phyloP scores from a whole-genome alignment of 2,888 invertebrate species.

The Mycalesis mineus region DNA sequence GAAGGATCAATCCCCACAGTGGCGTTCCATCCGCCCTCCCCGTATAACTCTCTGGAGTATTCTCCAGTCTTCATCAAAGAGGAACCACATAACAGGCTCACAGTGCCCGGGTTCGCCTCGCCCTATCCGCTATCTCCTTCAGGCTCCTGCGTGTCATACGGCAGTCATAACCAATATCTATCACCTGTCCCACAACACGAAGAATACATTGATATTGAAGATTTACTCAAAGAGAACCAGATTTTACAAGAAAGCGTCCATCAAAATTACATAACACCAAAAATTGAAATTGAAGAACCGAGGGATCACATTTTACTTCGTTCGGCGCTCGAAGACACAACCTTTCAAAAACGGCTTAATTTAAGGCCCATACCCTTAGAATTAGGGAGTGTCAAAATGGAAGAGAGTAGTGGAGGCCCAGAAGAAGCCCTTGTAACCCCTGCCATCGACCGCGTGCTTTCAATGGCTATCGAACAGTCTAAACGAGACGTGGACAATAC shows the following conservation, averaged over 20 bases:
- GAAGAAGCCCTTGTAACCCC: conserved; percentile 80
- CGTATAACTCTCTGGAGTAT: conserved; percentile 69
- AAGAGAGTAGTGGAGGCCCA: conserved; percentile 80
- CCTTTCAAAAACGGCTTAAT: conserved; percentile 90
- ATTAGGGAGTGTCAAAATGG: conserved; percentile 82
- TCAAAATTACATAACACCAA: conserved; percentile 69
- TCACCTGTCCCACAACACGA: conserved; percentile 79
- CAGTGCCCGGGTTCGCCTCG: conserved; percentile 71
- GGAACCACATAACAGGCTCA: conserved; percentile 66
- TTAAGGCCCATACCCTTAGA: conserved; percentile 86
- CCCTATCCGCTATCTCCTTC: conserved; percentile 78
- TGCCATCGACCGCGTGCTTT: conserved; percentile 89
- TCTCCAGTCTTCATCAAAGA: conserved; percentile 71
- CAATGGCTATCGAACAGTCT: conserved; percentile 91
- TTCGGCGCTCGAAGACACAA: conserved; percentile 89
- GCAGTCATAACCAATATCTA: conserved; percentile 76
- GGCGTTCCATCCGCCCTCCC: conserved; percentile 77
- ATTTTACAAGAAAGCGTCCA: conserved; percentile 70
- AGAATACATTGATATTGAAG: conserved; percentile 80
- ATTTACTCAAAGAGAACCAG: conserved; percentile 78
- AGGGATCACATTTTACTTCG: conserved; percentile 87
- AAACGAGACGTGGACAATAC: conserved; percentile 91
- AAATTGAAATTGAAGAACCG: conserved; percentile 76
- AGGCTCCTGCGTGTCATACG: conserved; percentile 76
- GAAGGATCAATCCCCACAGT: conserved; percentile 78